Evolutionary conservation across 2,888 invertebrate genomes (phyloP), one percentile per base, ranked within the genome.

Genomic region (Drosophila anceps): DNA sequence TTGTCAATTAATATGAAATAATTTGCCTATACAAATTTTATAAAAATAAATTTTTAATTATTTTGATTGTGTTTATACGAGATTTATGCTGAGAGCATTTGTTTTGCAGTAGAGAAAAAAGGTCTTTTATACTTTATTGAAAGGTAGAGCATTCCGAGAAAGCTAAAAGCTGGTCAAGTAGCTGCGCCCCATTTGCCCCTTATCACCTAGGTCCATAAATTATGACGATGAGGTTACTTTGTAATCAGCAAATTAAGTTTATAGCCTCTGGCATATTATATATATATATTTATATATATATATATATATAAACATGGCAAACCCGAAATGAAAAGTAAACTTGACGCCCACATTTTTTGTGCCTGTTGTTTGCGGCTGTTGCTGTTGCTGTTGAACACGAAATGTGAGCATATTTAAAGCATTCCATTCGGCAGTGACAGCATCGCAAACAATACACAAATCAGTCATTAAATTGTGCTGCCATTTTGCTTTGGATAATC

Each of bases 171-270:
- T 44, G 60, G 64, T 68, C 76, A 80, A 80, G 57, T 43, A 64
- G 60, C 54, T 27, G 18, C 27, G 77, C 35, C 20, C 60, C 81
- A 65, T 61, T 69, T 67, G 61, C 53, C 76, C 84, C 86, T 81
- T 85, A 81, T 81, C 86, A 88, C 84, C 84, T 79, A 65, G 73
- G 63, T 67, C 62, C 76, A 88, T 85, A 86, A 85, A 86, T 85
- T 83, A 88, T 85, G 70, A 76, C 78, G 62, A 76, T 76, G 82
- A 76, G 82, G 82, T 73, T 84, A 81, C 84, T 86, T 88, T 82
- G 84, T 86, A 86, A 86, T 86, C 86, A 86, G 83, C 74, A 88
- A 86, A 86, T 86, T 86, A 88, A 84, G 82, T 89, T 88, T 81
- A 82, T 82, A 71, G 84, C 86, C 82, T 69, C 64, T 39, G 70